Base-by-base conservation (phyloP, 2,797 vertebrate genomes). In the Craterocephalus amniculus region DNA sequence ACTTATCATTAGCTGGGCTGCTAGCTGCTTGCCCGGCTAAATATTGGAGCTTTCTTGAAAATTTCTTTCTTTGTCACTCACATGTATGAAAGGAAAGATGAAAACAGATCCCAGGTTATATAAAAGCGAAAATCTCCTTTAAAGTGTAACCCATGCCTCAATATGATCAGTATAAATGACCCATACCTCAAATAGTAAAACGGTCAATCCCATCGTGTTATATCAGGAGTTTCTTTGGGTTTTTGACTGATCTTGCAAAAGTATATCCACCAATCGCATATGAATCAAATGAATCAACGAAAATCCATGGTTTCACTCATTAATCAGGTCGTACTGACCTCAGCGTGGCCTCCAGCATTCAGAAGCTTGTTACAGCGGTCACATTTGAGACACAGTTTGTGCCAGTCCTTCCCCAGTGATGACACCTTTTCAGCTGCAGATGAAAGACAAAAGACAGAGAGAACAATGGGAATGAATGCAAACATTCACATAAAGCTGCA, bases 381-480 rank as follows among this genome's bases (percentile, higher is more conserved):
- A 0, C 97, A 99, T 91, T 98, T 98, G 68, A 99, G 94, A 79
- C 98, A 99, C 89, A 99, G 94, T 86, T 97, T 98, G 94, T 99
- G 98, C 97, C 97, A 99, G 83, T 98, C 97, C 88, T 98, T 99
- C 45, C 98, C 97, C 90, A 99, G 91, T 4, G 98, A 99, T 3
- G 96, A 95, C 83, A 99, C 97, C 90, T 99, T 99, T 91, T 99
- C 98, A 2, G 97, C 97, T 97, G 88, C 62, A 76, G 38, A 76
- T 24, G 34, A 68, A 67, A 73, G 63, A 82, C 71, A 87, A 58
- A 65, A 75, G 64, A 79, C 51, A 66, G 32, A 70, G 20, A 35
- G 55, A 35, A 71, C 14, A 34, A 57, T 0, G 7, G 2, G 18
- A 16, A 4, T 87, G 72, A 87, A 72, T n/a, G 61, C 58, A 80